Conservation (phyloP, 2,113 vertebrate species). For the Bettongia penicillata region DNA sequence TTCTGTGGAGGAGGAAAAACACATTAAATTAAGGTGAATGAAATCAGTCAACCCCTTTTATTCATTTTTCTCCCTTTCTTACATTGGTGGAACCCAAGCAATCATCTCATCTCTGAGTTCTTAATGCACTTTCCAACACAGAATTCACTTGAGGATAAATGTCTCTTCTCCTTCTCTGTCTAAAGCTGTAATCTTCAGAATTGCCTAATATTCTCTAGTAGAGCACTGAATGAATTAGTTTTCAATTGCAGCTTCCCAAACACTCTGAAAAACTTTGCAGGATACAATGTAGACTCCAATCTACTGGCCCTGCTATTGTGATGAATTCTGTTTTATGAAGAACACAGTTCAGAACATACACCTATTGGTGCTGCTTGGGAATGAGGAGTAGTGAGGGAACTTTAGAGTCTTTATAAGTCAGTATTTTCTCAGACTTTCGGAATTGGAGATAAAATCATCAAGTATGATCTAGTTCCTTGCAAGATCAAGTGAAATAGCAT, state of each 20-base stretch:
- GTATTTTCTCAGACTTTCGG: background rate
- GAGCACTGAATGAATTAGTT: background rate
- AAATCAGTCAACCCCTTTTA: background rate
- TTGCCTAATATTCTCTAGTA: background rate
- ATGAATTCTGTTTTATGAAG: background rate
- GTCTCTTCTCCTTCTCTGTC: background rate
- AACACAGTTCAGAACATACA: background rate
- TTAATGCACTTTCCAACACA: background rate
- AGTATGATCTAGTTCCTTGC: background rate
- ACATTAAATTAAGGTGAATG: conserved; percentile 6
- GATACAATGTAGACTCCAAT: background rate
- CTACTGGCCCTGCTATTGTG: background rate
- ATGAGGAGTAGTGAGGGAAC: background rate
- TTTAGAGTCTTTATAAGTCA: background rate
- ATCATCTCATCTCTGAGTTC: background rate
- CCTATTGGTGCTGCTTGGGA: background rate
- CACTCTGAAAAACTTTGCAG: background rate
- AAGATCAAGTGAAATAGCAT: background rate
- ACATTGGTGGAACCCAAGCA: background rate
- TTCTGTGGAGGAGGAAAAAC: background rate
- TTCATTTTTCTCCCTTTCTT: background rate
- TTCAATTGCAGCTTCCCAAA: background rate
- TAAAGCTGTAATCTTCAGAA: background rate
- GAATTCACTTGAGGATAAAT: background rate
- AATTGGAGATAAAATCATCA: background rate